Evolutionary conservation across 2,113 vertebrate species (phyloP).

Genomic region (Semicossyphus pulcher): DNA sequence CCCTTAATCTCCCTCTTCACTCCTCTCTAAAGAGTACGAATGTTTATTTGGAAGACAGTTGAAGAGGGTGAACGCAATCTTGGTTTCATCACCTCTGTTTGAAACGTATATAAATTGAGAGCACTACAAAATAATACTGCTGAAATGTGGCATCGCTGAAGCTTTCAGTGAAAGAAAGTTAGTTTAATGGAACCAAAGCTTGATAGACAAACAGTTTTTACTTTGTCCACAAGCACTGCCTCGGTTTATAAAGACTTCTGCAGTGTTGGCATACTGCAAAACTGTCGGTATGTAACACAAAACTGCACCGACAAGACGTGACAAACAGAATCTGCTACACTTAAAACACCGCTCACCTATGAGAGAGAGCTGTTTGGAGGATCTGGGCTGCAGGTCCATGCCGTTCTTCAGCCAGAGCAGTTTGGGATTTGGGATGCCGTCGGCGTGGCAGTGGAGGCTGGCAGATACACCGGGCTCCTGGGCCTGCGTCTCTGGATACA

Average conservation of each 20-base stretch:
- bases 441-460: slow-evolving; percentile 92
- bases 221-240: not conserved
- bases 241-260: slow-evolving; percentile 1
- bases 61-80: slow-evolving; percentile 6
- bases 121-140: not conserved
- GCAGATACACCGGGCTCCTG: slow-evolving; percentile 94
- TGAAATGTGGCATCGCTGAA: not conserved
- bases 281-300: not conserved
- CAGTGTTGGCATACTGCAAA: slow-evolving; percentile 6
- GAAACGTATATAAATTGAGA: slow-evolving; percentile 5
- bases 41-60: not conserved
- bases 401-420: slow-evolving; percentile 97
- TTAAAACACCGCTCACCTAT: slow-evolving; percentile 85
- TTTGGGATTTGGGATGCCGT: slow-evolving; percentile 93
- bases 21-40: not conserved
- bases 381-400: slow-evolving; percentile 87
- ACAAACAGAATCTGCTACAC: too few species aligned
- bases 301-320: not conserved
- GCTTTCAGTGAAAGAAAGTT: slow-evolving; percentile 12
- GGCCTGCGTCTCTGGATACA: slow-evolving; percentile 95
- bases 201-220: not conserved
- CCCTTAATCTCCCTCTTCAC: slow-evolving; percentile 10
- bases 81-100: slow-evolving; percentile 15
- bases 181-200: not conserved
- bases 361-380: slow-evolving; percentile 91